Conservation (phyloP, 1,140 invertebrate species). For the Cherax quadricarinatus region DNA sequence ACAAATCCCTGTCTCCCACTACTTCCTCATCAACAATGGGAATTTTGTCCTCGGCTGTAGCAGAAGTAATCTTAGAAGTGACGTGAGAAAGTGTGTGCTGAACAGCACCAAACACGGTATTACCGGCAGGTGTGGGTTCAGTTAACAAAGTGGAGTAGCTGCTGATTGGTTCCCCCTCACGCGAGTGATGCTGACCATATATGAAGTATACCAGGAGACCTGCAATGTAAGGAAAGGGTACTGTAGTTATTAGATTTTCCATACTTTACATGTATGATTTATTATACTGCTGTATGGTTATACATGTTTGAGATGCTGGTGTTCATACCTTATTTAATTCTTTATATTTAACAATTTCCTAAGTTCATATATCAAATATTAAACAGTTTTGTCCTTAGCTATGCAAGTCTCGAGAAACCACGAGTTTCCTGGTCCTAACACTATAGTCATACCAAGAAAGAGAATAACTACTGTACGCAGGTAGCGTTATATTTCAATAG, state of each 20-base stretch:
- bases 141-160: constrained; percentile 69
- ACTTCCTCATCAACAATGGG: constrained; percentile 50
- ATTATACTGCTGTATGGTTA: too few species aligned
- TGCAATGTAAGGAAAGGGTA: constrained; percentile 76
- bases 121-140: constrained; percentile 49
- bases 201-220: constrained; percentile 91
- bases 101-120: constrained; percentile 46
- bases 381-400: too few species aligned
- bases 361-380: too few species aligned
- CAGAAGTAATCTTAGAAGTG: constrained; percentile 57
- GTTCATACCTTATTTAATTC: too few species aligned
- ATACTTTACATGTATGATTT: too few species aligned
- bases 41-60: constrained; percentile 56
- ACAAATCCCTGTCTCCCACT: constrained; percentile 32
- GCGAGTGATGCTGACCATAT: constrained; percentile 88
- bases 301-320: too few species aligned
- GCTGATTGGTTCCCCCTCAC: constrained; percentile 65
- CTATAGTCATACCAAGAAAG: too few species aligned
- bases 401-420: too few species aligned
- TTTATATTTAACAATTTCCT: too few species aligned
- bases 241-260: not conserved
- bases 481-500: too few species aligned
- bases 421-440: too few species aligned
- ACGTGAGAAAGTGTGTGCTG: constrained; percentile 58
- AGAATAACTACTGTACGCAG: too few species aligned